Conservation (phyloP, 2,888 invertebrate genomes). For the Drosophila leonis region DNA sequence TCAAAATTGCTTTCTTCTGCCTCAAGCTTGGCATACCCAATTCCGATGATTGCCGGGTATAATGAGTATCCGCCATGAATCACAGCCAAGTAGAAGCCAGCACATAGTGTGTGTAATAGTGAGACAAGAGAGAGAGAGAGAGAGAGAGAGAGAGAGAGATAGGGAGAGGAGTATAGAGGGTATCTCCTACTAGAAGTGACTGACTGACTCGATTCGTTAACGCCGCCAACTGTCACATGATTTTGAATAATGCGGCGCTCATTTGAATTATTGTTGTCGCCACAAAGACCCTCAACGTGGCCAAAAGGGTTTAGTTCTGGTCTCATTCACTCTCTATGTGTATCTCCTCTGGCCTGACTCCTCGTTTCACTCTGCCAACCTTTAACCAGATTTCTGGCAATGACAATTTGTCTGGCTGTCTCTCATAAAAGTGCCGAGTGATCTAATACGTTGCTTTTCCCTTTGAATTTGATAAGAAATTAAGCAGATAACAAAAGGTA, state of each 20-base stretch:
- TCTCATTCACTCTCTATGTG: slow-evolving; percentile 1
- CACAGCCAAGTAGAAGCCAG: slow-evolving; percentile 52
- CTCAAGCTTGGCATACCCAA: neutral
- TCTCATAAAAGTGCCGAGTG: slow-evolving; percentile 18
- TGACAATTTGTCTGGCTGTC: slow-evolving; percentile 52
- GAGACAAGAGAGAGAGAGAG: neutral
- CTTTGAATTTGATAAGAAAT: slow-evolving; percentile 35
- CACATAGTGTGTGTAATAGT: neutral
- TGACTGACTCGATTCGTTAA: slow-evolving; percentile 66
- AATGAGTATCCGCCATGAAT: slow-evolving; percentile 68
- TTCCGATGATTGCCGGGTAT: neutral
- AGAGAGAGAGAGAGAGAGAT: neutral
- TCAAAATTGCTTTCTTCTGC: neutral
- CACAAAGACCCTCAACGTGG: slow-evolving; percentile 39
- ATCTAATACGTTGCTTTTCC: slow-evolving; percentile 38
- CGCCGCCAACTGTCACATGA: slow-evolving; percentile 66
- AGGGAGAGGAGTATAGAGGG: neutral
- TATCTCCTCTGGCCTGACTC: neutral
- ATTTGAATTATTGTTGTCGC: slow-evolving; percentile 78
- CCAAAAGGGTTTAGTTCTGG: slow-evolving; percentile 48
- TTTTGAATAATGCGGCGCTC: slow-evolving; percentile 75
- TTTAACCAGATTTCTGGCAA: slow-evolving; percentile 44
- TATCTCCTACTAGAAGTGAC: slow-evolving; percentile 13
- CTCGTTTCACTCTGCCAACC: neutral
- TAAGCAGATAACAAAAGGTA: slow-evolving; percentile 28